These are phyloP conservation scores for Myanophis thanlyinensis DNA, from an alignment of 2,113 vertebrate species.

Conservation along the genomic window DNA sequence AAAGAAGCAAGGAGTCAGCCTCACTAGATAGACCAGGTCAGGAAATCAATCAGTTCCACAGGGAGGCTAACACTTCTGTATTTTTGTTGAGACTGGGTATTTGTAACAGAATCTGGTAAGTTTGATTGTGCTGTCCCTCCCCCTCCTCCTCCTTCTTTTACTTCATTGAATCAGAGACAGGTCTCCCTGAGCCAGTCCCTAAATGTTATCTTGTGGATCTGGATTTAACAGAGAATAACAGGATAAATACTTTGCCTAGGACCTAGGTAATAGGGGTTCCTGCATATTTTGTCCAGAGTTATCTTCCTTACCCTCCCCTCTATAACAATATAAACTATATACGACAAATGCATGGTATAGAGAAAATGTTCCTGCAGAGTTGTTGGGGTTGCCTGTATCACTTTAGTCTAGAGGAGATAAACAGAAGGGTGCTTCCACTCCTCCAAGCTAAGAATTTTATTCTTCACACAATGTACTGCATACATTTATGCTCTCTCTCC, in stretches of 20 bases:
- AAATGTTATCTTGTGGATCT: not conserved
- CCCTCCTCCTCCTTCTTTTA: not conserved
- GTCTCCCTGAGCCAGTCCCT: not conserved
- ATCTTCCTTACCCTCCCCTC: not conserved
- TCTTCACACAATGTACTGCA: not conserved
- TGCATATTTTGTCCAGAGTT: not conserved
- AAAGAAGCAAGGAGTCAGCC: not conserved
- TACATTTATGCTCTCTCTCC: not conserved
- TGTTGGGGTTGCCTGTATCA: not conserved
- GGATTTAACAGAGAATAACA: not conserved
- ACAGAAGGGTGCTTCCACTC: not conserved
- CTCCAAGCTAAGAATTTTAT: not conserved
- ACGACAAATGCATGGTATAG: not conserved
- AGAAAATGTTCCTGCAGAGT: not conserved
- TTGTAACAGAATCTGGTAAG: not conserved
- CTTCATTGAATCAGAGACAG: not conserved
- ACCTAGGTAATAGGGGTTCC: not conserved
- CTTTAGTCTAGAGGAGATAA: not conserved
- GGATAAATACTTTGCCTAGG: not conserved
- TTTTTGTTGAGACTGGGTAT: not conserved
- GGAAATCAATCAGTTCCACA: not conserved
- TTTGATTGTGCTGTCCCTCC: not conserved
- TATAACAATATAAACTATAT: not conserved
- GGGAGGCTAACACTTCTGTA: not conserved
- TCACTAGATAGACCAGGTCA: not conserved